Percentiles rank a stretch among this genome's conserved stretches.
These are phyloP conservation scores for Ichneumon xanthorius DNA, from an alignment of 2,888 invertebrate species.

Conservation along the genomic window DNA sequence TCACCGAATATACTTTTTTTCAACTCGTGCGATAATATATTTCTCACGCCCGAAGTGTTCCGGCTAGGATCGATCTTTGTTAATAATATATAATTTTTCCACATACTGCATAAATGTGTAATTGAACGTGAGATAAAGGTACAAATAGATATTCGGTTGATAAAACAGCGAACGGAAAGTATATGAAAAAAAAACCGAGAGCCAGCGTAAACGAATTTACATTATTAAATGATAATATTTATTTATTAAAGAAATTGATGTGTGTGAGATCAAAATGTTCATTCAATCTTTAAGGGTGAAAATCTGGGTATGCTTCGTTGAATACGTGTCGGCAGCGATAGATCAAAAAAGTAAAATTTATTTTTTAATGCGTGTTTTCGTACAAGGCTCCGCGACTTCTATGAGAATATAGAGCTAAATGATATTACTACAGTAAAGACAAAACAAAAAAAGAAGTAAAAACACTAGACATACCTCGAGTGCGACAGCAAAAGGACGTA, in stretches of 20 bases:
- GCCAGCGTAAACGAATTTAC: constrained; percentile 47
- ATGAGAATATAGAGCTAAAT: constrained; percentile 36
- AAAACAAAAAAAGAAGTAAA: neutral
- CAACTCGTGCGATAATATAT: neutral
- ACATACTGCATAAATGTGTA: constrained; percentile 23
- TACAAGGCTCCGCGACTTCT: constrained; percentile 52
- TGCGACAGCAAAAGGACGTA: constrained; percentile 37
- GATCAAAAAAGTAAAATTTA: constrained; percentile 49
- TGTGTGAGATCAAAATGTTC: constrained; percentile 69
- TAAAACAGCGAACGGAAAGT: constrained; percentile 53
- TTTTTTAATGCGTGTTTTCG: constrained; percentile 64
- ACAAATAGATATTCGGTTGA: constrained; percentile 65
- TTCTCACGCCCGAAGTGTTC: constrained; percentile 46
- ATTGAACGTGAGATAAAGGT: constrained; percentile 48
- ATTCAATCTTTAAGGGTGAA: constrained; percentile 37
- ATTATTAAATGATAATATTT: constrained; percentile 63
- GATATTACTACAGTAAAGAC: constrained; percentile 30
- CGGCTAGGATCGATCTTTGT: constrained; percentile 32
- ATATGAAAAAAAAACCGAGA: constrained; percentile 32
- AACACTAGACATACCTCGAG: constrained; percentile 25
- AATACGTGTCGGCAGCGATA: constrained; percentile 38
- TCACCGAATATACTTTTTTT: constrained; percentile 30
- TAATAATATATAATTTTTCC: constrained; percentile 45
- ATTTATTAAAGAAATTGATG: constrained; percentile 65
- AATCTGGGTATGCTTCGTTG: constrained; percentile 55